Evolutionary conservation across 2,797 vertebrate species (phyloP).

Genomic region (Tadarida brasiliensis): DNA sequence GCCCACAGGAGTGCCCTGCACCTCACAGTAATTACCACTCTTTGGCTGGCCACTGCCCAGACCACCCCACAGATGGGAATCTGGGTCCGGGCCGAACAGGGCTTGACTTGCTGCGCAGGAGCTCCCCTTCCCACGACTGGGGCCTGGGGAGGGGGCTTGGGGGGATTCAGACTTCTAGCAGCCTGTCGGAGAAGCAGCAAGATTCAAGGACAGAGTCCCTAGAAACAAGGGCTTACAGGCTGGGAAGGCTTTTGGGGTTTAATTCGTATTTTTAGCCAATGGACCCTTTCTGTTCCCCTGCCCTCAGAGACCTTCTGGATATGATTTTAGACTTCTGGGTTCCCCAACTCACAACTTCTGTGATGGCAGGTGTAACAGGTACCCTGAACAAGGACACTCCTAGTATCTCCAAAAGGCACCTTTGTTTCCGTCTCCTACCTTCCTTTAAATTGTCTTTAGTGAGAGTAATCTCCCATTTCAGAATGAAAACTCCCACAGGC

Average conservation of each 20-base stretch:
- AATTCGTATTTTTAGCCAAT: not conserved
- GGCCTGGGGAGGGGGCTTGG: not conserved
- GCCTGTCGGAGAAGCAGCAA: not conserved
- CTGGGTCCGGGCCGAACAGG: not conserved
- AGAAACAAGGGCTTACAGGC: not conserved
- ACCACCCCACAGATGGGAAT: slow-evolving; percentile 72
- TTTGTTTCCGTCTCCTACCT: not conserved
- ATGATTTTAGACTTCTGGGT: not conserved
- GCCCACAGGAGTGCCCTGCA: slow-evolving; percentile 57
- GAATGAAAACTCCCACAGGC: not conserved
- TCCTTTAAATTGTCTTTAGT: not conserved
- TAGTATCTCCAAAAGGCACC: not conserved
- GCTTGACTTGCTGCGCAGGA: not conserved
- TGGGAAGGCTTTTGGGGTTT: not conserved
- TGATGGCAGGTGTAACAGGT: not conserved
- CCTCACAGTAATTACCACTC: slow-evolving; percentile 46
- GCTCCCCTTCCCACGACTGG: not conserved
- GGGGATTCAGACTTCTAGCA: not conserved
- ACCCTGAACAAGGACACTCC: not conserved
- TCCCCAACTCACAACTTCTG: not conserved
- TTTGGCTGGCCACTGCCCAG: slow-evolving; percentile 75
- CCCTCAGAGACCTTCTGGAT: not conserved
- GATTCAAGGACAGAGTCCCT: not conserved
- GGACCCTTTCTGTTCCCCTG: not conserved
- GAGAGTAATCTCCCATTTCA: not conserved